phyloP scores from a whole-genome alignment of 2,797 vertebrate species.

The Poecile montanus region DNA sequence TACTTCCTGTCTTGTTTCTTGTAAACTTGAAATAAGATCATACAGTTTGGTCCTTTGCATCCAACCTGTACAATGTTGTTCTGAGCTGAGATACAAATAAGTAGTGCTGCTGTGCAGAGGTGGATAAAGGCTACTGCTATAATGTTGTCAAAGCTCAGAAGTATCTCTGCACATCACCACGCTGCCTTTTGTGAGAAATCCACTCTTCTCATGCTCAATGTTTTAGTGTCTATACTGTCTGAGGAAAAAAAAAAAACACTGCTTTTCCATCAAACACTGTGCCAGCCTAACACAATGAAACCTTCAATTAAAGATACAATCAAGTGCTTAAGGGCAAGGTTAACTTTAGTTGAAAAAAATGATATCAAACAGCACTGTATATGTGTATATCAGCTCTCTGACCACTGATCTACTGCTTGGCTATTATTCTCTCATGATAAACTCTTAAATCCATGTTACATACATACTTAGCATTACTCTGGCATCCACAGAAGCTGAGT shows the following conservation, averaged over 20 bases:
- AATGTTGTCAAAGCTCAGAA: background rate
- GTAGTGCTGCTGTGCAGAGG: background rate
- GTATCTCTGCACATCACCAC: background rate
- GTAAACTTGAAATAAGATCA: background rate
- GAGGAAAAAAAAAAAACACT: background rate
- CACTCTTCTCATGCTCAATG: background rate
- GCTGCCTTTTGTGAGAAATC: background rate
- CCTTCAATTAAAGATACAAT: background rate
- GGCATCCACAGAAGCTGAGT: background rate
- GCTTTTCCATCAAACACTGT: background rate
- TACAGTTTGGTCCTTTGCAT: background rate
- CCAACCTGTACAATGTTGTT: background rate
- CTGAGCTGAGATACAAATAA: background rate
- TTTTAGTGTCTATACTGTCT: background rate
- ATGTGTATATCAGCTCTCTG: background rate
- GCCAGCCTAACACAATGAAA: background rate
- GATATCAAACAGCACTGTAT: background rate
- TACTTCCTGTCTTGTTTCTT: background rate
- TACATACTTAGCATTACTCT: background rate
- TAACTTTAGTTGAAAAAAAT: background rate
- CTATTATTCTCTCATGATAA: background rate
- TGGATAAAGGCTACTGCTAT: background rate
- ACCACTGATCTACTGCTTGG: background rate
- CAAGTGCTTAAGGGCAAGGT: background rate
- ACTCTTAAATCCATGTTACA: background rate